phyloP scores from a whole-genome alignment of 1,140 invertebrate species.

The Drosophila orosa region DNA sequence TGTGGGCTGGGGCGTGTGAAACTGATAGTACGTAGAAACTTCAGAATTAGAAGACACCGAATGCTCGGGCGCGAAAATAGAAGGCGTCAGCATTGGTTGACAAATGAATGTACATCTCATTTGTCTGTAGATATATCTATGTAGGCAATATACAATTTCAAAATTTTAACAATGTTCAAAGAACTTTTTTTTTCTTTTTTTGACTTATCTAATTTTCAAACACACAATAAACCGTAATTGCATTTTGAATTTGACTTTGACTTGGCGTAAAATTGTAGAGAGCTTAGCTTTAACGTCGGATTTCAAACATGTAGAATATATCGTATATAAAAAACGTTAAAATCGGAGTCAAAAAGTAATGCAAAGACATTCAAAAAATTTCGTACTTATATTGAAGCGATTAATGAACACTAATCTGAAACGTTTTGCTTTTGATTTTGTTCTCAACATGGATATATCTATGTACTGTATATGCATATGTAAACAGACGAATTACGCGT shows the following conservation, averaged over 20 bases:
- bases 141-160: constrained; percentile 67
- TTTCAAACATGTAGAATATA: constrained; percentile 49
- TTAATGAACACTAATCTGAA: constrained; percentile 55
- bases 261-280: constrained; percentile 61
- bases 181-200: constrained; percentile 30
- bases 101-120: constrained; percentile 58
- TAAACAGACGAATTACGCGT: constrained; percentile 37
- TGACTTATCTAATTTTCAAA: constrained; percentile 45
- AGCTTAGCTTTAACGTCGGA: constrained; percentile 51
- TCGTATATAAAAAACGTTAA: constrained; percentile 70
- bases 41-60: constrained; percentile 27
- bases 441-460: constrained; percentile 47
- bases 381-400: constrained; percentile 42
- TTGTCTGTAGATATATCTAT: constrained; percentile 45
- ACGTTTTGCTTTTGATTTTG: constrained; percentile 54
- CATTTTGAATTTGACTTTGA: constrained; percentile 53
- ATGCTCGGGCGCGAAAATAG: constrained; percentile 22
- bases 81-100: constrained; percentile 26
- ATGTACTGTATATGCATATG: constrained; percentile 45
- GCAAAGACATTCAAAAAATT: constrained; percentile 62
- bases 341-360: constrained; percentile 67
- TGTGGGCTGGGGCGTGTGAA: constrained; percentile 33
- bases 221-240: constrained; percentile 52
- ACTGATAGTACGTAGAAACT: constrained; percentile 26
- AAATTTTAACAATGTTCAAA: constrained; percentile 73